phyloP scores from a whole-genome alignment of 2,888 invertebrate genomes.

The Phlogophora meticulosa region DNA sequence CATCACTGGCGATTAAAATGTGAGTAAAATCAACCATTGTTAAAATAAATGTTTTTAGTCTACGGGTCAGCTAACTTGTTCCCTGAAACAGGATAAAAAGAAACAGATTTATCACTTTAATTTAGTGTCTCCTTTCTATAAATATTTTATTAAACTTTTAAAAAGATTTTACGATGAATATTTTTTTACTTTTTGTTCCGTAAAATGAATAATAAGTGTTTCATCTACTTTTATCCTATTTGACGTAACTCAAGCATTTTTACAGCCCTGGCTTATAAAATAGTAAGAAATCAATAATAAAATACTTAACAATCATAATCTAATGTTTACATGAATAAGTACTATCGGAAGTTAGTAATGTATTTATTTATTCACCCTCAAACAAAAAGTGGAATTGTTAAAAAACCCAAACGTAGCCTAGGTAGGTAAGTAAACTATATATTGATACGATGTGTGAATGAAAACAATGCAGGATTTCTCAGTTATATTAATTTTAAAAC shows the following conservation, averaged over 20 bases:
- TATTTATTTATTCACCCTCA: slow-evolving; percentile 42
- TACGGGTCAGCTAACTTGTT: too few species aligned
- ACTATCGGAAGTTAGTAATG: slow-evolving; percentile 2
- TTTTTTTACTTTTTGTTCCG: too few species aligned
- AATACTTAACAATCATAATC: neutral
- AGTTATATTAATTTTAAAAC: neutral
- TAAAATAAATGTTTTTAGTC: neutral
- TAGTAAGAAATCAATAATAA: neutral
- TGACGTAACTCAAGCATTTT: neutral
- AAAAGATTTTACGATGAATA: too few species aligned
- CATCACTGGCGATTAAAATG: slow-evolving; percentile 46
- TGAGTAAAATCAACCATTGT: slow-evolving; percentile 30
- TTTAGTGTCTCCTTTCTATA: too few species aligned
- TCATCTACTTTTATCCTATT: too few species aligned
- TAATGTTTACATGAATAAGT: neutral
- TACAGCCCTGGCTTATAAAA: neutral
- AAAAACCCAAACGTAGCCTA: slow-evolving; percentile 8
- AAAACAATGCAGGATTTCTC: neutral
- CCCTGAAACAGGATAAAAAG: too few species aligned
- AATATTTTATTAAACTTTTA: too few species aligned
- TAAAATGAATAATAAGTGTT: too few species aligned
- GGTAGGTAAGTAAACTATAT: neutral
- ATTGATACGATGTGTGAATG: neutral
- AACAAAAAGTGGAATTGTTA: slow-evolving; percentile 13
- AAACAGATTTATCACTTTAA: too few species aligned